Evolutionary conservation across 2,797 vertebrate species (phyloP).

Genomic region (Enteromius trimaculatus): DNA sequence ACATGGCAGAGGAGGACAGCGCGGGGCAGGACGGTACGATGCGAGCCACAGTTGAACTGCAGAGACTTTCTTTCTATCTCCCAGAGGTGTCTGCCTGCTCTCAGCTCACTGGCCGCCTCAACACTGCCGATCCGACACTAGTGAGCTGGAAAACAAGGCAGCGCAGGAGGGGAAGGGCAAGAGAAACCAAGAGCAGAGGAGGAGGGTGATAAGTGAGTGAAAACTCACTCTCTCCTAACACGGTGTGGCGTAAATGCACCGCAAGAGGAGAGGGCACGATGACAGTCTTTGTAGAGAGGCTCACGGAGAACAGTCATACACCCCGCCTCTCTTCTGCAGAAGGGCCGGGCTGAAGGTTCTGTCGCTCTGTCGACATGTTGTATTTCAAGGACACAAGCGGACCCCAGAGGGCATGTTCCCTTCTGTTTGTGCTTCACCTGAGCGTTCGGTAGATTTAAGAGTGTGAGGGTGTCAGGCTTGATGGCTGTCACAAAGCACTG

Average conservation of each 20-base stretch:
- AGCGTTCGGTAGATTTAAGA: not conserved
- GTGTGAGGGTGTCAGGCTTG: not conserved
- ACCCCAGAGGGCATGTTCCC: constrained; percentile 7
- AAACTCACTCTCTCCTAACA: constrained; percentile 28
- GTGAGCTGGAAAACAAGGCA: constrained; percentile 58
- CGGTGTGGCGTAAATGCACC: constrained; percentile 15
- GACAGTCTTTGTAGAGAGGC: not conserved
- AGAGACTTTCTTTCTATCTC: constrained; percentile 21
- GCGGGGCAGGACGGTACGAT: constrained; percentile 35
- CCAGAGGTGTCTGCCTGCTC: constrained; percentile 3
- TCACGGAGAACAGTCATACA: not conserved
- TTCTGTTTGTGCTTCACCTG: constrained; percentile 4
- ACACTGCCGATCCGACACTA: constrained; percentile 52
- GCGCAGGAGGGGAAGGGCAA: constrained; percentile 32
- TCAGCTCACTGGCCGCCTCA: constrained; percentile 29
- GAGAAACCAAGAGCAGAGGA: constrained; percentile 17
- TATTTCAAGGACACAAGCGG: constrained; percentile 28
- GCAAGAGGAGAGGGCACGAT: not conserved
- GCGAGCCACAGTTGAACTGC: constrained; percentile 38
- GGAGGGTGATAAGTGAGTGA: constrained; percentile 42
- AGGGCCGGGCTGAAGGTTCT: not conserved
- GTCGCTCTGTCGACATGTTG: not conserved
- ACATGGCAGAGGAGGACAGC: constrained; percentile 68
- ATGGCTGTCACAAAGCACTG: constrained; percentile 30
- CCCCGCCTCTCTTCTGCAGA: constrained; percentile 6